Evolutionary conservation across 2,113 vertebrate genomes (phyloP), one percentile per base, ranked within the genome.

Genomic region (Rhinopithecus roxellana): DNA sequence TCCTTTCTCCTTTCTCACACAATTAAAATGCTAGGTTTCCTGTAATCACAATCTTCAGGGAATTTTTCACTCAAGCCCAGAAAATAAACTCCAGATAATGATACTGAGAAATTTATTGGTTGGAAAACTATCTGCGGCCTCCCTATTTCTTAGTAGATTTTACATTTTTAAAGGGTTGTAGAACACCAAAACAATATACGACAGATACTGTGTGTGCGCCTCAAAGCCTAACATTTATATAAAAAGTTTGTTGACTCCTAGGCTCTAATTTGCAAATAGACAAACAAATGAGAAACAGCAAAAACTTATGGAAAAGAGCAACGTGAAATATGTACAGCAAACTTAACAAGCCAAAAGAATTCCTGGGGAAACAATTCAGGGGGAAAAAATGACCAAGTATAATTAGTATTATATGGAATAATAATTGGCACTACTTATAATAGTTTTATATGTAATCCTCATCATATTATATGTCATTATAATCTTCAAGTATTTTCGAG

Each of bases 381-480:
- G 16, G 10, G 40, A 89, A 90, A n/a, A n/a, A 35, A 48, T 43
- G 57, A n/a, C 30, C 64, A 90, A 93, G 8, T 77, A 38, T 87
- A 77, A 72, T 77, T 90, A 64, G 11, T 86, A 43, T 75, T 97
- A 82, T 45, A 61, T 87, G 30, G 85, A 61, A 70, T 90, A 82
- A 50, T 86, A 64, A 79, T 38, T 89, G 64, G 30, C 55, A 50
- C 13, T 88, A 48, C 75, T 85, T 61, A 52, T 50, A 48, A 40
- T 61, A 40, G 3, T 64, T 90, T 83, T 67, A 52, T 57, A 10
- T 77, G 3, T 75, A 85, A 80, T 90, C 13, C 43, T 87, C 30
- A 22, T 35, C 16, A 6, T 52, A 74, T 8, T 52, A 74, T 8
- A 25, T 64, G 43, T 25, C 10, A 14, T 67, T 5, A 5, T 35